These are phyloP conservation scores for Stomorhina lunata DNA, from an alignment of 2,888 invertebrate genomes.

Conservation along the genomic window DNA sequence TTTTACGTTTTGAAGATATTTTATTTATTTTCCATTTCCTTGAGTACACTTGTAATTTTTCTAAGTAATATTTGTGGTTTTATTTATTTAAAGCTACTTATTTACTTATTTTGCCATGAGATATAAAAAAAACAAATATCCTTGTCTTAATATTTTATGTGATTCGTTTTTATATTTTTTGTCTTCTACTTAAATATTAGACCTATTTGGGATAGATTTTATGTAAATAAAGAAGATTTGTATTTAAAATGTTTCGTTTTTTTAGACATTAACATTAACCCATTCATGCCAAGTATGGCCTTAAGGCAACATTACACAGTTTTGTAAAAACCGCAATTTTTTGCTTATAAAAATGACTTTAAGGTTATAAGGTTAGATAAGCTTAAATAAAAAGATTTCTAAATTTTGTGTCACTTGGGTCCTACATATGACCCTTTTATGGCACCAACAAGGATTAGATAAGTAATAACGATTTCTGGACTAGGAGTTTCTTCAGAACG, in stretches of 20 bases:
- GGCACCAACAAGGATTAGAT: too few species aligned
- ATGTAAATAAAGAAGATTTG: conserved; percentile 26
- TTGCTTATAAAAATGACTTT: too few species aligned
- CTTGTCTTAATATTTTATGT: conserved; percentile 36
- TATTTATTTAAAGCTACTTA: conserved; percentile 51
- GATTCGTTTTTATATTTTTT: not conserved
- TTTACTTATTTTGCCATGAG: conserved; percentile 2
- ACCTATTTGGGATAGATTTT: conserved; percentile 48
- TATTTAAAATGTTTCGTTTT: conserved; percentile 16
- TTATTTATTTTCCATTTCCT: conserved; percentile 63
- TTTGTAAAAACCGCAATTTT: too few species aligned
- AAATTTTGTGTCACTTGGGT: too few species aligned
- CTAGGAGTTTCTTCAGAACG: too few species aligned
- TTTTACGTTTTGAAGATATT: conserved; percentile 19
- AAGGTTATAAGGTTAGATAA: too few species aligned
- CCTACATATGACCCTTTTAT: too few species aligned
- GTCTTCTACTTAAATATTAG: not conserved
- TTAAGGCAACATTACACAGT: too few species aligned
- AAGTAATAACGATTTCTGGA: too few species aligned
- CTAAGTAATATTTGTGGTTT: conserved; percentile 62
- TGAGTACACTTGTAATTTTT: conserved; percentile 48
- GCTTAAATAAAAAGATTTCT: too few species aligned
- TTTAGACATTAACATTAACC: too few species aligned
- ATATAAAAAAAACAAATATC: conserved; percentile 1
- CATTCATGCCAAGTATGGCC: too few species aligned